Conservation (phyloP, 2,888 invertebrate species). For the Timema podura region DNA sequence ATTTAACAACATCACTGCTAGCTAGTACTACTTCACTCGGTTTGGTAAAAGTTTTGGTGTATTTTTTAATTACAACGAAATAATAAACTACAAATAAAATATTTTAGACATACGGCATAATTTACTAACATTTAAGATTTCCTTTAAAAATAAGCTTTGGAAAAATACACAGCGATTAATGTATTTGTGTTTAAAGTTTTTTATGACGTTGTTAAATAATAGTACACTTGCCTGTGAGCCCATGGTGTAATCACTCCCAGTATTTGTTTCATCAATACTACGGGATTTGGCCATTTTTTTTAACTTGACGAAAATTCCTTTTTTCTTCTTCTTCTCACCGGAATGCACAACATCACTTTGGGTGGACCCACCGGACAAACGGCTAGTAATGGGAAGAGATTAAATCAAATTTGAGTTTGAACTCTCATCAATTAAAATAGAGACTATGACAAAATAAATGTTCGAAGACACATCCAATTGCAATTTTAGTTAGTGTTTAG, state of each 20-base stretch:
- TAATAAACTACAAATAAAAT: too few species aligned
- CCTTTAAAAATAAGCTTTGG: neutral
- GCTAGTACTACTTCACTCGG: too few species aligned
- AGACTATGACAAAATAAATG: too few species aligned
- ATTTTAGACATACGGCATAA: neutral
- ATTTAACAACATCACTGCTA: too few species aligned
- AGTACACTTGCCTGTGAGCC: too few species aligned
- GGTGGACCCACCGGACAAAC: slow-evolving; percentile 77
- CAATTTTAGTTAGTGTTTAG: neutral
- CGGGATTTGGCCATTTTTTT: slow-evolving; percentile 77
- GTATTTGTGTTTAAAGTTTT: neutral
- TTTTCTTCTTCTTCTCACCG: slow-evolving; percentile 71
- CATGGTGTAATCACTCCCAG: slow-evolving; percentile 30
- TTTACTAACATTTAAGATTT: neutral
- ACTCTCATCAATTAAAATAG: too few species aligned
- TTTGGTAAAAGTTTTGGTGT: too few species aligned
- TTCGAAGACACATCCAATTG: neutral
- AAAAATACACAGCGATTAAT: neutral
- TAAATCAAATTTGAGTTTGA: too few species aligned
- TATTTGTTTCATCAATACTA: slow-evolving; percentile 64
- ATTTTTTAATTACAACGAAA: too few species aligned
- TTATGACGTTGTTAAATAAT: too few species aligned
- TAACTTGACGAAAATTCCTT: slow-evolving; percentile 77
- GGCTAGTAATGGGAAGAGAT: slow-evolving; percentile 39
- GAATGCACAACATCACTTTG: slow-evolving; percentile 73